These are phyloP conservation scores for Agrochola lychnidis DNA, from an alignment of 2,888 invertebrate genomes.

Conservation along the genomic window DNA sequence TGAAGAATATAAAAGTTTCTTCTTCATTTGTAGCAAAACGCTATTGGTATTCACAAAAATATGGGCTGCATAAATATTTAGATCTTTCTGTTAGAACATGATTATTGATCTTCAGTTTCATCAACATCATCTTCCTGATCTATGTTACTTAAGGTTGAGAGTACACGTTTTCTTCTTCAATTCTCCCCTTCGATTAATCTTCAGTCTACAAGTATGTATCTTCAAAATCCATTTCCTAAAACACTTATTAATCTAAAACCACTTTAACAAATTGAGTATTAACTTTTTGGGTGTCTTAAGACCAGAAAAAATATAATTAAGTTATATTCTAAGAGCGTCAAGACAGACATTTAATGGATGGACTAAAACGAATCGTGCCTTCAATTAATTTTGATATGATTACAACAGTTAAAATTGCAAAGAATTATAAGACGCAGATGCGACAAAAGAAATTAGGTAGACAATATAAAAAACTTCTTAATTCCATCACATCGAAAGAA, in stretches of 20 bases:
- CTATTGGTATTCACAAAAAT: not conserved
- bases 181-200: not conserved
- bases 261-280: not conserved
- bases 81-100: not conserved
- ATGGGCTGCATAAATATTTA: not conserved
- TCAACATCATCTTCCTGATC: not conserved
- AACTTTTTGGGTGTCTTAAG: not conserved
- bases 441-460: not conserved
- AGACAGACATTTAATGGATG: conserved; percentile 19
- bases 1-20: conserved; percentile 7
- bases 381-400: conserved; percentile 42
- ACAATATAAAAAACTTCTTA: not conserved
- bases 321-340: conserved; percentile 6
- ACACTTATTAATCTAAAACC: not conserved
- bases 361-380: conserved; percentile 50
- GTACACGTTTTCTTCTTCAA: not conserved
- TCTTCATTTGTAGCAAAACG: not conserved
- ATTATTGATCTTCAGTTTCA: not conserved
- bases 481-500: not conserved
- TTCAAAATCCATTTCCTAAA: not conserved
- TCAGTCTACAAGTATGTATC: not conserved
- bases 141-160: too few relatives aligned
- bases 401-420: conserved; percentile 16
- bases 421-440: conserved; percentile 5
- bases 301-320: conserved; percentile 8